These are phyloP conservation scores for Halcyon senegalensis DNA, from an alignment of 2,113 vertebrate species.

Conservation along the genomic window DNA sequence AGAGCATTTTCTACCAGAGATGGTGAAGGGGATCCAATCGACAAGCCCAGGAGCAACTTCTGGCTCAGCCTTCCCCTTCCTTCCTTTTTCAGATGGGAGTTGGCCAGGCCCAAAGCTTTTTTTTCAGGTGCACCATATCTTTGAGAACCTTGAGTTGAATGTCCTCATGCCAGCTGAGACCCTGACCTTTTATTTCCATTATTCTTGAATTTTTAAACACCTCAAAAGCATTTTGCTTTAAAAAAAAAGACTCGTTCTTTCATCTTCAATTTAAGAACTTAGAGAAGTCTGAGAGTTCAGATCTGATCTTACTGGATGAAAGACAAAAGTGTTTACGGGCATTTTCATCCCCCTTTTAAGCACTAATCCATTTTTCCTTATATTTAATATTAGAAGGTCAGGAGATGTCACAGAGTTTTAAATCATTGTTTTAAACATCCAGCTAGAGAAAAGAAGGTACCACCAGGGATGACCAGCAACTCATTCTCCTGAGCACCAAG, in stretches of 20 bases:
- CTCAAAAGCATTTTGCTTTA: neutral
- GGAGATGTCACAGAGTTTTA: neutral
- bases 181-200: accelerated
- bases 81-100: neutral
- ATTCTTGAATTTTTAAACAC: neutral
- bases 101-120: neutral
- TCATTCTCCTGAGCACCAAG: neutral
- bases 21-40: neutral
- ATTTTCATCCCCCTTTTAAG: neutral
- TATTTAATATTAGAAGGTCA: neutral
- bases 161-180: neutral
- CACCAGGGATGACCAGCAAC: neutral
- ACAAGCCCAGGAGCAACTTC: neutral
- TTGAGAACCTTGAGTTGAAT: neutral
- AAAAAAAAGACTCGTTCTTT: accelerated
- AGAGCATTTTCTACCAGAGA: neutral
- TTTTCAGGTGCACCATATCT: neutral
- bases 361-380: neutral
- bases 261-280: neutral
- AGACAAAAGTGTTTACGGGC: neutral
- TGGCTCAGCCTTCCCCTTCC: neutral
- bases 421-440: neutral
- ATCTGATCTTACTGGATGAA: neutral
- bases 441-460: neutral
- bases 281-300: neutral